Evolutionary conservation across 2,113 vertebrate species (phyloP).

Genomic region (Carassius auratus): DNA sequence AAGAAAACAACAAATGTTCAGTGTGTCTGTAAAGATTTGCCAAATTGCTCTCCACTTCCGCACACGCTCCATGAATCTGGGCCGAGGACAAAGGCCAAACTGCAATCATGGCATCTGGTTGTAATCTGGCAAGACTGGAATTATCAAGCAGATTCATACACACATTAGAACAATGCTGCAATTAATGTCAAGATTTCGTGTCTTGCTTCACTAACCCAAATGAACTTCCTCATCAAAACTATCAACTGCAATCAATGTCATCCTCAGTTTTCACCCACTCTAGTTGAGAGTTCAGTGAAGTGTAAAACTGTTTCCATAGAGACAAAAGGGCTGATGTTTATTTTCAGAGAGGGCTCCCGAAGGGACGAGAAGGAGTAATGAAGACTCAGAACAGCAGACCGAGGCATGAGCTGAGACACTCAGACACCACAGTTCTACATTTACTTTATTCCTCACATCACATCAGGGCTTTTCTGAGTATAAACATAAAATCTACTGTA

Average conservation of each 20-base stretch:
- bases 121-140: constrained; percentile 10
- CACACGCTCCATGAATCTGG: constrained; percentile 55
- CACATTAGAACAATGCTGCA: not conserved
- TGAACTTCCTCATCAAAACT: constrained; percentile 6
- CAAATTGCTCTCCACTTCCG: constrained; percentile 51
- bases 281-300: constrained; percentile 50
- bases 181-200: constrained; percentile 1
- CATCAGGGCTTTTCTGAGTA: not conserved
- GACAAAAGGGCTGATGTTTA: constrained; percentile 71
- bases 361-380: constrained; percentile 51
- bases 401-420: constrained; percentile 4
- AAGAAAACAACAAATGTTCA: constrained; percentile 70
- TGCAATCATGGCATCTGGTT: constrained; percentile 60
- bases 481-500: not conserved
- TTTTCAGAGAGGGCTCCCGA: constrained; percentile 70
- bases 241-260: not conserved
- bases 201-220: constrained; percentile 3
- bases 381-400: constrained; percentile 15
- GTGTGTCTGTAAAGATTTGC: constrained; percentile 68
- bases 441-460: not conserved
- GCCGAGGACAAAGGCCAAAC: constrained; percentile 57
- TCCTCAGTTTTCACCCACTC: constrained; percentile 3
- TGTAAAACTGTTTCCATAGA: constrained; percentile 73
- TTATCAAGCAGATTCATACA: not conserved
- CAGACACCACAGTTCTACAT: not conserved